Evolutionary conservation across 2,888 invertebrate species (phyloP).

Genomic region (Tinea semifulvella): DNA sequence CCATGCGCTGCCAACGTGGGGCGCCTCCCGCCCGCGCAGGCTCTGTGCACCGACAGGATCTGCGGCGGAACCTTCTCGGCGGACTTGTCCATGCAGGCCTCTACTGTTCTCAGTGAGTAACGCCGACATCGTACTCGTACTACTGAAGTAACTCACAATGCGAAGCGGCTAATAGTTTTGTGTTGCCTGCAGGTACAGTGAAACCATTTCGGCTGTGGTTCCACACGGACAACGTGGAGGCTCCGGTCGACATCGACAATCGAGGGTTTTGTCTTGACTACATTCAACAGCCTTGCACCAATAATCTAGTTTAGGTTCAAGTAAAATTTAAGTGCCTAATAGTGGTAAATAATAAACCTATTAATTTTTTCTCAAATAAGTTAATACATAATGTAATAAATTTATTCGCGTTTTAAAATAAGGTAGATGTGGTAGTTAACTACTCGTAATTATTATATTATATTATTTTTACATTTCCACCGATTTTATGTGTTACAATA

Average conservation of each 20-base stretch:
- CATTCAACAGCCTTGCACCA: conserved; percentile 86
- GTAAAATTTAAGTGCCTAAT: too few relatives aligned
- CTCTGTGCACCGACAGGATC: conserved; percentile 78
- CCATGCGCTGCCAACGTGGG: conserved; percentile 80
- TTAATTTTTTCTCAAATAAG: too few relatives aligned
- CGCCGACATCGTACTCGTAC: too few relatives aligned
- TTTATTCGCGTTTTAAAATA: too few relatives aligned
- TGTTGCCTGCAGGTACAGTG: conserved; percentile 76
- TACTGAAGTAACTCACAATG: too few relatives aligned
- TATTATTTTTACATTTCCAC: too few relatives aligned
- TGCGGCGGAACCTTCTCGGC: conserved; percentile 83
- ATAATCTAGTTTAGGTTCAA: conserved; percentile 41
- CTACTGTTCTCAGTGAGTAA: conserved; percentile 78
- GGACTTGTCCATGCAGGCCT: conserved; percentile 73
- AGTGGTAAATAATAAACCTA: too few relatives aligned
- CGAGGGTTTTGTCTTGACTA: conserved; percentile 86
- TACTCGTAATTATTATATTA: too few relatives aligned
- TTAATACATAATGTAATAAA: too few relatives aligned
- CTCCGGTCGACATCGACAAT: conserved; percentile 78
- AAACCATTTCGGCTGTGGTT: conserved; percentile 82
- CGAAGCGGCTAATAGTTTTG: too few relatives aligned
- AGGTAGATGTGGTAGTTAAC: too few relatives aligned
- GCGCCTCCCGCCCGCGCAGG: conserved; percentile 63
- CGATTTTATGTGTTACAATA: too few relatives aligned
- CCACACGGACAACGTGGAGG: conserved; percentile 81